These are phyloP conservation scores for Lycocerus yunnanus DNA, from an alignment of 2,888 invertebrate species.

Conservation along the genomic window DNA sequence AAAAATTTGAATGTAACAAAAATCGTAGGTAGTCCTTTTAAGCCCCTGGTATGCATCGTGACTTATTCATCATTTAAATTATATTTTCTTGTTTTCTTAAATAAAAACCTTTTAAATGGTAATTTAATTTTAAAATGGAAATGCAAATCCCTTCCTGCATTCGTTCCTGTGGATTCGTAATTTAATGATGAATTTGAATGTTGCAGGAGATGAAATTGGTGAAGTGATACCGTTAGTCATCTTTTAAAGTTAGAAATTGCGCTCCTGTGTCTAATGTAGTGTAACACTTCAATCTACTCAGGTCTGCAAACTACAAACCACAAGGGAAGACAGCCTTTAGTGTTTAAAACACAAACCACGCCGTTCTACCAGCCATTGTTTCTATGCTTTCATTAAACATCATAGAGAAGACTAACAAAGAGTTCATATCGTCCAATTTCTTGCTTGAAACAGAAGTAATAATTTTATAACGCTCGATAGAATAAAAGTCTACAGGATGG, in stretches of 20 bases:
- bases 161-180: background rate
- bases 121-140: background rate
- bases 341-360: background rate
- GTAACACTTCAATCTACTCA: background rate
- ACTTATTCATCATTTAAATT: background rate
- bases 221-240: background rate
- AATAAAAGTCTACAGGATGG: background rate
- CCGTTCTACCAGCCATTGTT: background rate
- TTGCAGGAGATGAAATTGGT: background rate
- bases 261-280: background rate
- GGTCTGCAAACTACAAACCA: background rate
- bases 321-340: background rate
- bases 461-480: background rate
- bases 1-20: background rate
- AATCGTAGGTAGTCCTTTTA: background rate
- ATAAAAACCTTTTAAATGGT: background rate
- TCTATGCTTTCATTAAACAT: background rate
- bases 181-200: background rate
- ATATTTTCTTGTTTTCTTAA: background rate
- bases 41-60: background rate
- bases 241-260: background rate
- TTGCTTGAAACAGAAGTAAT: background rate
- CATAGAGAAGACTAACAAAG: background rate
- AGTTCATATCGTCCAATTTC: background rate
- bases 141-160: background rate